These are phyloP conservation scores for Alaudala cheleensis DNA, from an alignment of 2,113 vertebrate genomes.

Conservation along the genomic window DNA sequence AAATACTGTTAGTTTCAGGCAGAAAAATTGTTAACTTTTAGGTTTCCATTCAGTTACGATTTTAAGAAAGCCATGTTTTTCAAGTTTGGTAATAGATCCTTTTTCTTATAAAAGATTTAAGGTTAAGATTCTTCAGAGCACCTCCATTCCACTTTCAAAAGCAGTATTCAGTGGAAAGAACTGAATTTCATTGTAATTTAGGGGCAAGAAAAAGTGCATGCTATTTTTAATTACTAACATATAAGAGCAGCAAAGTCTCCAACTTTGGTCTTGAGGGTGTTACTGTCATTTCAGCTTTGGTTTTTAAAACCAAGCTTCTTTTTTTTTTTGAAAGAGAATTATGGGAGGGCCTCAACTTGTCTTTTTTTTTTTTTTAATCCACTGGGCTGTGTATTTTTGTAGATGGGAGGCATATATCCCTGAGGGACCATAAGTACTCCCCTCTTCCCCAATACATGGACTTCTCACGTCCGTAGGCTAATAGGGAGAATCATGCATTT, in stretches of 20 bases:
- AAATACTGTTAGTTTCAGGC: not conserved
- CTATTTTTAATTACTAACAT: not conserved
- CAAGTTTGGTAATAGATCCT: not conserved
- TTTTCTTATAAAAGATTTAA: not conserved
- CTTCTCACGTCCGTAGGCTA: not conserved
- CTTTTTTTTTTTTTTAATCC: not conserved
- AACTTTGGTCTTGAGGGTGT: not conserved
- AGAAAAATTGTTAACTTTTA: not conserved
- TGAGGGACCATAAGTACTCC: not conserved
- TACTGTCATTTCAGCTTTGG: not conserved
- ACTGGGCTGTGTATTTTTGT: not conserved
- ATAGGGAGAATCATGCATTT: not conserved
- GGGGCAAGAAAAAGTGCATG: not conserved
- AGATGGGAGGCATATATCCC: not conserved
- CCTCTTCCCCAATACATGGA: fast-evolving
- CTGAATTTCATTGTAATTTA: not conserved
- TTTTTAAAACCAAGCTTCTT: not conserved
- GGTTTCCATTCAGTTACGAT: not conserved
- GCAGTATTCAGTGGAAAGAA: not conserved
- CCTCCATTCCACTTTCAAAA: not conserved
- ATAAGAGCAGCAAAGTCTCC: not conserved
- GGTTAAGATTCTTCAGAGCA: not conserved
- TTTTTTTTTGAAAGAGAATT: not conserved
- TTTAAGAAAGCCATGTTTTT: not conserved
- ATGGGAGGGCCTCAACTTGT: fast-evolving